Conservation (phyloP, 2,888 invertebrate genomes). For the Drosophila nigricruria region DNA sequence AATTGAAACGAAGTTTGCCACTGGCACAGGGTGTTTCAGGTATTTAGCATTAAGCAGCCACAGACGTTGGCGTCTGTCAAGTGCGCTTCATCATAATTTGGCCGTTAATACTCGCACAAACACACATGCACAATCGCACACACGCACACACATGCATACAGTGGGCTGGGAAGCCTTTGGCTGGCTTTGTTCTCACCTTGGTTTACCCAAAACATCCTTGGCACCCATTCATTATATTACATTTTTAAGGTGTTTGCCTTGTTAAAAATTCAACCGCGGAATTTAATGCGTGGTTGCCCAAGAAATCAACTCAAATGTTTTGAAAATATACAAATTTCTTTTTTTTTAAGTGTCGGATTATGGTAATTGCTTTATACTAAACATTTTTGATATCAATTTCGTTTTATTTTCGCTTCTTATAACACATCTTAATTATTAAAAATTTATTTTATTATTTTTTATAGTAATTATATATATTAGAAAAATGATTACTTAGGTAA, state of each 20-base stretch:
- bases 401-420: no score
- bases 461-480: no score
- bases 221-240: slow-evolving; percentile 33
- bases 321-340: background rate
- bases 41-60: slow-evolving; percentile 46
- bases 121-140: slow-evolving; percentile 14
- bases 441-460: no score
- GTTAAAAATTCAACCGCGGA: slow-evolving; percentile 75
- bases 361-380: no score
- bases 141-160: slow-evolving; percentile 4
- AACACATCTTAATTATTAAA: no score
- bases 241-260: slow-evolving; percentile 56
- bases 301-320: background rate
- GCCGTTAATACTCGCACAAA: slow-evolving; percentile 61
- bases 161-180: slow-evolving; percentile 44
- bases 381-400: no score
- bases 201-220: slow-evolving; percentile 36
- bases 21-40: slow-evolving; percentile 60
- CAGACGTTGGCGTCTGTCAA: slow-evolving; percentile 66
- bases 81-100: slow-evolving; percentile 76
- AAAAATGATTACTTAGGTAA: no score
- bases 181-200: slow-evolving; percentile 44
- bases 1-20: slow-evolving; percentile 46
- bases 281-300: slow-evolving; percentile 65
- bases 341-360: no score